These are phyloP conservation scores for Rostratula benghalensis DNA, from an alignment of 2,113 vertebrate species.

Conservation along the genomic window DNA sequence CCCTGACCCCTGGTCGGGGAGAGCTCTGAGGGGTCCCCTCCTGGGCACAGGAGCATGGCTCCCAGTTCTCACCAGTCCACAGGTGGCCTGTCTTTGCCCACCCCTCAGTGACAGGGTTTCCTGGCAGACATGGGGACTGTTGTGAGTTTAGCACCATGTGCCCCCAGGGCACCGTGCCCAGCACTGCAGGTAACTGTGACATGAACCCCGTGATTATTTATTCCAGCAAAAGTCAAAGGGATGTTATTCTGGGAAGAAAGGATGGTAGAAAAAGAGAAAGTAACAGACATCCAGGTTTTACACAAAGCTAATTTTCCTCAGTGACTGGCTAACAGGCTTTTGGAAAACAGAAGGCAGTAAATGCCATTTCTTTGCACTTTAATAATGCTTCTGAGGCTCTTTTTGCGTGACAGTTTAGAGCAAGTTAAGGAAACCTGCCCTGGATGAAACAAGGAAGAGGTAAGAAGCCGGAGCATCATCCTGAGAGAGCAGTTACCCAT, in stretches of 20 bases:
- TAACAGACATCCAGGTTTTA: neutral
- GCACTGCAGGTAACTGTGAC: neutral
- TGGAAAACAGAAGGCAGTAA: neutral
- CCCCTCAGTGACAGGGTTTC: neutral
- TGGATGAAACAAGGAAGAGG: neutral
- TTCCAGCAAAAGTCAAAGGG: neutral
- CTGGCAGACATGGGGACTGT: accelerated
- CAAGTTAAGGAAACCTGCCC: neutral
- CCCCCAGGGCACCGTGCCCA: neutral
- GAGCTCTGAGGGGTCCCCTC: neutral
- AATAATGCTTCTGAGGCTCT: slow-evolving; percentile 14
- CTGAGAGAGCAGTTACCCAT: neutral
- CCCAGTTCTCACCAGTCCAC: neutral
- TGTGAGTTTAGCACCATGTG: neutral
- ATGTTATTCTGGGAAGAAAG: neutral
- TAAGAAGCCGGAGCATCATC: neutral
- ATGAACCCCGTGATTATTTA: neutral
- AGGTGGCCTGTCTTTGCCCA: accelerated
- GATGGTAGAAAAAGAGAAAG: neutral
- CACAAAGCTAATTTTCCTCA: neutral
- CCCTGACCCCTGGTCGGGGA: neutral
- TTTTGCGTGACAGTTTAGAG: neutral
- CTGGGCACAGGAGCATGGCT: neutral
- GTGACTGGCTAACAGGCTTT: neutral
- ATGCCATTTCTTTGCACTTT: slow-evolving; percentile 24